Conservation (phyloP, 1,140 invertebrate species). For the Frieseomelitta varia region DNA sequence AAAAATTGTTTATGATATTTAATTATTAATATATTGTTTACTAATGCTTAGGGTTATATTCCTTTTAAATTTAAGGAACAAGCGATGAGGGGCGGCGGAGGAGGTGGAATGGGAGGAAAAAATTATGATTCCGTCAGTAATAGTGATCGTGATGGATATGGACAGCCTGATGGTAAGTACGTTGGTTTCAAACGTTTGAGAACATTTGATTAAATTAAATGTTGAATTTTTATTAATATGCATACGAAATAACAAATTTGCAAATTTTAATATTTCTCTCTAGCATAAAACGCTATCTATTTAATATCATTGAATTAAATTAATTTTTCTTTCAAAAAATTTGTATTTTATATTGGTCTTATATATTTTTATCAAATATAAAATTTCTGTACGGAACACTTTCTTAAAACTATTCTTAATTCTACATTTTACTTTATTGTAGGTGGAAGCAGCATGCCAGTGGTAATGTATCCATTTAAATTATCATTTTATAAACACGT, state of each 20-base stretch:
- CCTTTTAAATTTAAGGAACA: slow-evolving; percentile 74
- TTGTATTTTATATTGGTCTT: background rate
- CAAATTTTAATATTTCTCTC: background rate
- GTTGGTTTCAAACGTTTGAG: background rate
- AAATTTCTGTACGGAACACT: background rate
- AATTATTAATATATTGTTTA: slow-evolving; percentile 4
- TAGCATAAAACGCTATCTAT: background rate
- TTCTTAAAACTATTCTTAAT: background rate
- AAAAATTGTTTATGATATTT: background rate
- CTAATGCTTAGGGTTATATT: slow-evolving; percentile 17
- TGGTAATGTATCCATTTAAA: slow-evolving; percentile 78
- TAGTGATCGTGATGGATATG: slow-evolving; percentile 79
- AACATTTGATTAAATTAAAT: background rate
- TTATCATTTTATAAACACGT: slow-evolving; percentile 46
- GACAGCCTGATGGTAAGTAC: slow-evolving; percentile 78
- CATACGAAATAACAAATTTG: too few relatives aligned
- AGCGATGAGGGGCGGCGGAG: slow-evolving; percentile 75
- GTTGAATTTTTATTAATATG: background rate
- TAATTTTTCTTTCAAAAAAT: background rate
- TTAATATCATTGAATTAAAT: background rate
- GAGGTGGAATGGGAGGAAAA: slow-evolving; percentile 69
- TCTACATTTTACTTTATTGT: slow-evolving; percentile 49
- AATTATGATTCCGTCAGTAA: slow-evolving; percentile 78
- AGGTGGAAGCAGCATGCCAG: slow-evolving; percentile 80
- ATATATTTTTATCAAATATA: background rate